A percentile compares a stretch with the other conserved stretches of the same genome.
Evolutionary conservation across 1,140 invertebrate genomes (phyloP).

Genomic region (Cyrtorhinus lividipennis): DNA sequence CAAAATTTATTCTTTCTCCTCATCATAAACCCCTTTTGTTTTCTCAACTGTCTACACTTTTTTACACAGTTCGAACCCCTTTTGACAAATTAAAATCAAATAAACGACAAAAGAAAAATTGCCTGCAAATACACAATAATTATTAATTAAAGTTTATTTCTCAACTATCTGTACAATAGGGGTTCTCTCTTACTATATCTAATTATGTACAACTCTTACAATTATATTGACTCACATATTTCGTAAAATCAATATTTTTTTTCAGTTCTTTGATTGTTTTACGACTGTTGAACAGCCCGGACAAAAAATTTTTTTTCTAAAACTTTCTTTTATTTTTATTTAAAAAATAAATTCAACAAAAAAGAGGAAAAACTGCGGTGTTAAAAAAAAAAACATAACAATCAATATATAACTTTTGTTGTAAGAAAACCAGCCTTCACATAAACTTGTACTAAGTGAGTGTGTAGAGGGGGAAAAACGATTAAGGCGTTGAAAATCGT

Average conservation of each 20-base stretch:
- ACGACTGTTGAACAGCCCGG: not conserved
- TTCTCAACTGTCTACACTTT: conserved; percentile 19
- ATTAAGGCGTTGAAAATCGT: too few species aligned
- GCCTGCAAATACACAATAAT: conserved; percentile 20
- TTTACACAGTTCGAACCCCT: conserved; percentile 17
- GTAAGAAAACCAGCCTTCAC: too few species aligned
- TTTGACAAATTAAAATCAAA: not conserved
- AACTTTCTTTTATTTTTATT: too few species aligned
- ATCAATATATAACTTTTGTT: too few species aligned
- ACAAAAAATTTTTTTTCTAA: not conserved
- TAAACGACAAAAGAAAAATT: conserved; percentile 13
- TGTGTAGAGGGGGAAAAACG: too few species aligned
- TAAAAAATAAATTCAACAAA: too few species aligned
- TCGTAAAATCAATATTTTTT: not conserved
- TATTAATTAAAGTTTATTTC: conserved; percentile 20
- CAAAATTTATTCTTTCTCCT: conserved; percentile 23
- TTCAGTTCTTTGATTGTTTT: not conserved
- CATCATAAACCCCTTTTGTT: conserved; percentile 22
- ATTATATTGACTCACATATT: not conserved
- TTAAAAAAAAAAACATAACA: too few species aligned
- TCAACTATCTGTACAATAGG: conserved; percentile 13
- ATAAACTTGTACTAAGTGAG: too few species aligned
- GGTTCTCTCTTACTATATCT: not conserved
- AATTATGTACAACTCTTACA: not conserved
- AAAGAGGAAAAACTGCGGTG: too few species aligned